Conservation (phyloP, 2,113 vertebrate species). For the Siniperca knerii region DNA sequence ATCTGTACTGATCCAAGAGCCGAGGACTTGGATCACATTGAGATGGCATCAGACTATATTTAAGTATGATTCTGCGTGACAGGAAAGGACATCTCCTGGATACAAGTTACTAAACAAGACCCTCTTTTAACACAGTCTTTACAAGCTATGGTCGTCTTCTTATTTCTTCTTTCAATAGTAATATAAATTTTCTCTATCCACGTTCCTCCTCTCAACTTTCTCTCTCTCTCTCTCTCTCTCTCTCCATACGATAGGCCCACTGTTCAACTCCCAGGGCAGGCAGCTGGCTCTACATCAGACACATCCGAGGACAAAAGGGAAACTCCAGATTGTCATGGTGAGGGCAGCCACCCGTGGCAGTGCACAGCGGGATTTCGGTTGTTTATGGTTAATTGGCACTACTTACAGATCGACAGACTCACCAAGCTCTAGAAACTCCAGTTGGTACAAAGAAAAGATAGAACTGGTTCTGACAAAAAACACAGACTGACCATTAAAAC, state of each 20-base stretch:
- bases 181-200: slow-evolving; percentile 2
- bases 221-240: not conserved
- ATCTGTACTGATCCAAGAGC: slow-evolving; percentile 29
- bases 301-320: slow-evolving; percentile 59
- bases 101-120: slow-evolving; percentile 27
- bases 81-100: slow-evolving; percentile 34
- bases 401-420: slow-evolving; percentile 71
- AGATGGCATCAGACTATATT: slow-evolving; percentile 61
- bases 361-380: slow-evolving; percentile 54
- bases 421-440: slow-evolving; percentile 39
- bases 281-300: slow-evolving; percentile 66
- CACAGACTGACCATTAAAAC: slow-evolving; percentile 44
- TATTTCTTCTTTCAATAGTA: slow-evolving; percentile 6
- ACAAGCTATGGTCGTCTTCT: not conserved
- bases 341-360: slow-evolving; percentile 71
- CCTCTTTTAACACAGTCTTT: slow-evolving; percentile 17
- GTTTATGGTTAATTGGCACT: slow-evolving; percentile 69
- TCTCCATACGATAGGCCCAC: not conserved
- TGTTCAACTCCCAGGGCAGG: slow-evolving; percentile 42
- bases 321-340: slow-evolving; percentile 71
- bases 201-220: not conserved
- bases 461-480: slow-evolving; percentile 25
- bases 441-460: slow-evolving; percentile 34
- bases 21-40: slow-evolving; percentile 42
- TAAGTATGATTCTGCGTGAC: slow-evolving; percentile 47